Evolutionary conservation across 2,797 vertebrate species (phyloP).

Genomic region (Pipistrellus nathusii): DNA sequence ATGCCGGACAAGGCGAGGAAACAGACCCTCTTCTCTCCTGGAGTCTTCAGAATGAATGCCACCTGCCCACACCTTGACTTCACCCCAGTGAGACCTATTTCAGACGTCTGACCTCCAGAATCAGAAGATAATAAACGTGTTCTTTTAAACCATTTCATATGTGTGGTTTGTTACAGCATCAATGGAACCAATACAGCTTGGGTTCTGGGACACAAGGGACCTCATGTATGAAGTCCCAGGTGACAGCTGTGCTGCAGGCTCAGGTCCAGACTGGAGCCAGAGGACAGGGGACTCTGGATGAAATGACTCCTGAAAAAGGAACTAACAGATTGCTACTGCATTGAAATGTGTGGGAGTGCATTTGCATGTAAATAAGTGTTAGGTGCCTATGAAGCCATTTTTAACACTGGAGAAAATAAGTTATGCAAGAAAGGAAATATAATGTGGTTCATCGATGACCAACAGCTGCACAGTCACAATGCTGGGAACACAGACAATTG

Average conservation of each 20-base stretch:
- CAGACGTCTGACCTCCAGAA: not conserved
- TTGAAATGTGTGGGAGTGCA: not conserved
- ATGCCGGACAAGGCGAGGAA: not conserved
- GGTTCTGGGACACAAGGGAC: not conserved
- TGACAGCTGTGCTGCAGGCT: not conserved
- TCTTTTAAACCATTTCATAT: not conserved
- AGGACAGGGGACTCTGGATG: not conserved
- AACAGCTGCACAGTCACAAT: rapidly evolving
- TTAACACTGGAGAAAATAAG: not conserved
- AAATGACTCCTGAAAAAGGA: not conserved
- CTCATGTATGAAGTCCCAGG: not conserved
- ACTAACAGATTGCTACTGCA: not conserved
- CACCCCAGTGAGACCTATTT: not conserved
- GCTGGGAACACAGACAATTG: not conserved
- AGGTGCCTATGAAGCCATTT: not conserved
- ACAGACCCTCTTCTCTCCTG: not conserved
- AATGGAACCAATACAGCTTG: not conserved
- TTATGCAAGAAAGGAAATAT: not conserved
- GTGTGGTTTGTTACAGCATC: not conserved
- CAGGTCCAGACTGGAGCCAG: not conserved
- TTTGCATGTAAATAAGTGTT: not conserved
- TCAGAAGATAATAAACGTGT: not conserved
- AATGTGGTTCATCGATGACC: not conserved
- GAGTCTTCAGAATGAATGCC: not conserved
- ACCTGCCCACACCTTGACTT: not conserved